Percentiles rank a stretch among this genome's conserved stretches.
Conservation (phyloP, 92 coral and sea anemone species). For the Porites rus region DNA sequence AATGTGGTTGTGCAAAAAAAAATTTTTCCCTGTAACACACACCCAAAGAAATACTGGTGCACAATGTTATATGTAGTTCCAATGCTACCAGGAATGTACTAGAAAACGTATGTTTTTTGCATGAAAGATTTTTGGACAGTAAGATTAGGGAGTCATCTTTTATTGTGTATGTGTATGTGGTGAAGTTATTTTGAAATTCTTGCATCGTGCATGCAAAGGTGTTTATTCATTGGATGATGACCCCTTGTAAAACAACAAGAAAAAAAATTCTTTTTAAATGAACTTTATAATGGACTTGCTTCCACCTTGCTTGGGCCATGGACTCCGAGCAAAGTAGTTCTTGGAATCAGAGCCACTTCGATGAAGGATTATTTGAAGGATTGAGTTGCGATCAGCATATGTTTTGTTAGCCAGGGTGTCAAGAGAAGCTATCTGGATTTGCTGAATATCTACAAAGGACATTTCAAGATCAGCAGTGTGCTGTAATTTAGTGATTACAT, state of each 20-base stretch:
- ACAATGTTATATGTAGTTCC: too few relatives aligned
- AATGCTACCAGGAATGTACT: too few relatives aligned
- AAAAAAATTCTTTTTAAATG: neutral
- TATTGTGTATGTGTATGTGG: constrained; percentile 9
- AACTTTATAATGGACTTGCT: constrained; percentile 31
- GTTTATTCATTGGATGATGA: neutral
- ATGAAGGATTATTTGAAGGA: constrained; percentile 21
- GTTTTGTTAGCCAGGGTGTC: constrained; percentile 52
- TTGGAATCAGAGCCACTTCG: constrained; percentile 35
- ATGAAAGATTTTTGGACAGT: neutral
- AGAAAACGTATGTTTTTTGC: neutral
- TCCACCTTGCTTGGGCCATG: constrained; percentile 19
- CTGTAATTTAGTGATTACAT: neutral
- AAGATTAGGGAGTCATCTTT: neutral
- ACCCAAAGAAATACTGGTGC: too few relatives aligned
- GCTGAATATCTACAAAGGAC: constrained; percentile 10
- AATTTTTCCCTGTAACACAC: too few relatives aligned
- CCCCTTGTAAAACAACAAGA: neutral
- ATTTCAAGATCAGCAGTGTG: neutral
- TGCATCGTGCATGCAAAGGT: neutral
- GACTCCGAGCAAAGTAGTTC: constrained; percentile 32
- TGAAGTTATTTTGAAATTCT: neutral
- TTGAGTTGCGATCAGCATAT: constrained; percentile 51
- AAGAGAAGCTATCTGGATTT: constrained; percentile 14
- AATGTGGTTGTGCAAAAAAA: too few relatives aligned